Conservation (phyloP, 2,888 invertebrate species). For the Parnassius apollo region DNA sequence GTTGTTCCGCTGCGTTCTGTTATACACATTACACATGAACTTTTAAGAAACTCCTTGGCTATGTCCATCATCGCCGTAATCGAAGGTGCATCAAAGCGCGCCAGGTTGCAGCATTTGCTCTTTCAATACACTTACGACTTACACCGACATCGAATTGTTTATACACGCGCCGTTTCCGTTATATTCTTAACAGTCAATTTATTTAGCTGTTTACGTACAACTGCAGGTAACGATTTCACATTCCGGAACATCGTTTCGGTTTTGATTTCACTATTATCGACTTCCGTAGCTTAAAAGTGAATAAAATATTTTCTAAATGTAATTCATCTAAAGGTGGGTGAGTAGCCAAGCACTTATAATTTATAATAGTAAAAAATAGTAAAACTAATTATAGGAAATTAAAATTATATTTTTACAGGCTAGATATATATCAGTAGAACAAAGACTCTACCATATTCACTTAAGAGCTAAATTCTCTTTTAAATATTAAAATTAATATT, state of each 20-base stretch:
- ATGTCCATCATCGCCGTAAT: slow-evolving; percentile 14
- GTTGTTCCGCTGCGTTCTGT: too few species aligned
- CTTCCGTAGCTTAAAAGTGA: background rate
- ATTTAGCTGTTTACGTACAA: slow-evolving; percentile 1
- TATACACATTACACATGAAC: background rate
- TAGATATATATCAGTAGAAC: too few species aligned
- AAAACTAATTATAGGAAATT: too few species aligned
- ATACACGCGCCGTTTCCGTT: slow-evolving; percentile 3
- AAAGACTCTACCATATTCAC: too few species aligned
- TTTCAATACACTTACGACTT: slow-evolving; percentile 12
- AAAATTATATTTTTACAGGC: too few species aligned
- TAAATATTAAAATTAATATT: too few species aligned
- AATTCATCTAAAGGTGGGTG: too few species aligned
- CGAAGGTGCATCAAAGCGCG: slow-evolving; percentile 1
- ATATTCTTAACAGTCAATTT: background rate
- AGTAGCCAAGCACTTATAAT: too few species aligned
- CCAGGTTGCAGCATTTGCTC: slow-evolving; percentile 9
- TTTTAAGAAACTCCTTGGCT: background rate
- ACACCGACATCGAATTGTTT: slow-evolving; percentile 13
- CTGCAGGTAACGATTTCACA: background rate
- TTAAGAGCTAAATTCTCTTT: too few species aligned
- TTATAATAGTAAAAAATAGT: too few species aligned
- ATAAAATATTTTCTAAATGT: too few species aligned
- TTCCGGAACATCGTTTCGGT: slow-evolving; percentile 1
- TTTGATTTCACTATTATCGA: background rate